Base-by-base conservation (phyloP, 2,888 invertebrate genomes). In the Panzeria rudis region DNA sequence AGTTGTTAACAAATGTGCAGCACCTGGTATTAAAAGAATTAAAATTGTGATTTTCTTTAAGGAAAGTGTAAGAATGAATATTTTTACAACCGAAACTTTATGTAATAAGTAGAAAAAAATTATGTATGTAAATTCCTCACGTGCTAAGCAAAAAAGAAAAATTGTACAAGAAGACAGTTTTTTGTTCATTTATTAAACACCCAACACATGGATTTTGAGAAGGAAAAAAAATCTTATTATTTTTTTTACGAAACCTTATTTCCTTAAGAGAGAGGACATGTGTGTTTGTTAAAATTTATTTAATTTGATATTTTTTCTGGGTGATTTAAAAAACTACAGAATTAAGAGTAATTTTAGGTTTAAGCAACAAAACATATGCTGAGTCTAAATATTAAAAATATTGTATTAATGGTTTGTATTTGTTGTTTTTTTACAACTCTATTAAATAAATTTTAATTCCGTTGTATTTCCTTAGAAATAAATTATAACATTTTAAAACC, bases 1-100 rank as follows among this genome's bases (percentile, higher is more conserved):
- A 29, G 17, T 17, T 13, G 1, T 23, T 3, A 13, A 25, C 11
- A 75, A 71, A 79, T 84, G 80, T 73, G 84, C 77, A 77, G 61
- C 84, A 84, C 72, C 84, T 84, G 84, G 84, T 38, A 15, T 54
- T 50, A 29, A 15, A 77, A n/a, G 61, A 61, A 38, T 84, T 72
- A 56, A 69, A 11, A 3, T 11, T 3, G 2, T 11, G n/a, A 32
- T 32, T 68, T 50, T 20, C 69, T 82, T 76, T 1, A 72, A 59
- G 50, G n/a, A 77, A 72, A 75, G 17, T 66, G 6, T 11, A 52
- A 23, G 52, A 52, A 13, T 17, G 38, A 38, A 35, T 50, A 15
- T 44, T 44, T 64, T 38, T 38, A 3, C 20, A n/a, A 35, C 6
- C 5, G 11, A 35, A 61, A 61, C 9, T 59, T 5, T 8, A 3